Conservation (phyloP, 2,888 invertebrate genomes). For the Galerucella calmariensis region DNA sequence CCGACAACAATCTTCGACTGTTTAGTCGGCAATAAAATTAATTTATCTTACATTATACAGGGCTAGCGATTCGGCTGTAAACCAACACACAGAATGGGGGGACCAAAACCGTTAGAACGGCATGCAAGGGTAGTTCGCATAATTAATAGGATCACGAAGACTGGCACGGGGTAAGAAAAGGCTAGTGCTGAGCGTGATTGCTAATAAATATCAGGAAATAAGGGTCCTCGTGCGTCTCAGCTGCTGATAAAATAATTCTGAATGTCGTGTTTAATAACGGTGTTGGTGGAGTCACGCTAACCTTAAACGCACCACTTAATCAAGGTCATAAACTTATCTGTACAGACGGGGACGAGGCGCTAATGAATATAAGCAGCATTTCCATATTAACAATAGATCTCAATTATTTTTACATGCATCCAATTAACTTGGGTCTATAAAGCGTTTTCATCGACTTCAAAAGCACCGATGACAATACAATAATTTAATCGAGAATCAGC, state of each 20-base stretch:
- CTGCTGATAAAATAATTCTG: slow-evolving; percentile 66
- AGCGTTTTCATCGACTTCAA: not conserved
- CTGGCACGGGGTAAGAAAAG: slow-evolving; percentile 64
- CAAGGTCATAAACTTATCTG: slow-evolving; percentile 54
- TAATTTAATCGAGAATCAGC: no score
- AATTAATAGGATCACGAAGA: slow-evolving; percentile 64
- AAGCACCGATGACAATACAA: no score
- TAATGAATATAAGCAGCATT: not conserved
- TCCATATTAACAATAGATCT: not conserved
- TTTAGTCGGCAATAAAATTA: slow-evolving; percentile 67
- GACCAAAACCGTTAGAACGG: slow-evolving; percentile 54
- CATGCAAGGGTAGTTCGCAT: slow-evolving; percentile 64
- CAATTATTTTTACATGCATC: not conserved
- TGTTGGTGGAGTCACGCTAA: slow-evolving; percentile 61
- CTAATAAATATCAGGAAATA: slow-evolving; percentile 67
- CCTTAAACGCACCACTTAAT: slow-evolving; percentile 60
- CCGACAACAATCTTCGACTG: slow-evolving; percentile 65
- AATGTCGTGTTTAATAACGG: slow-evolving; percentile 66
- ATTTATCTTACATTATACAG: slow-evolving; percentile 64
- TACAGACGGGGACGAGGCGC: slow-evolving; percentile 11
- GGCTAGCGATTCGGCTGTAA: slow-evolving; percentile 61
- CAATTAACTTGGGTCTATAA: not conserved
- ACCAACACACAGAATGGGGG: slow-evolving; percentile 59
- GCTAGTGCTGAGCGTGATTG: slow-evolving; percentile 64
- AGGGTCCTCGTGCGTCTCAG: slow-evolving; percentile 65